Percentiles rank a stretch among this genome's conserved stretches.
Evolutionary conservation across 2,888 invertebrate species (phyloP).

Genomic region (Diachrysia chrysitis): DNA sequence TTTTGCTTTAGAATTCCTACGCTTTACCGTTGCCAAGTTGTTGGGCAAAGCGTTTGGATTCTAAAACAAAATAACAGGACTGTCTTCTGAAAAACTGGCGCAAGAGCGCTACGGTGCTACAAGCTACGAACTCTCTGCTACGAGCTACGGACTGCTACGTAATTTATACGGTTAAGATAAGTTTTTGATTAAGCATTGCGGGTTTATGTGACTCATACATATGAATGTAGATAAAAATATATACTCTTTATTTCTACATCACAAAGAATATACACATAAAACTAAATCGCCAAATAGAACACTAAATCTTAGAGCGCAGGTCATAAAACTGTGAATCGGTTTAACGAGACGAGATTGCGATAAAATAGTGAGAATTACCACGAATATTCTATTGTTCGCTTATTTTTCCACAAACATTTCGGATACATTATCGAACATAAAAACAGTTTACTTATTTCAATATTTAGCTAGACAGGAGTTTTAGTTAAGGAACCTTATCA

Average conservation of each 20-base stretch:
- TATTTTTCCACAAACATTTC: not conserved
- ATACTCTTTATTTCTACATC: conserved; percentile 25
- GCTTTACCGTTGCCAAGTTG: conserved; percentile 95
- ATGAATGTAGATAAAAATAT: conserved; percentile 20
- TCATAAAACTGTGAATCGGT: conserved; percentile 49
- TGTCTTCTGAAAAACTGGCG: conserved; percentile 49
- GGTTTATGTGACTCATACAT: not conserved
- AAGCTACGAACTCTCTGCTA: conserved; percentile 35
- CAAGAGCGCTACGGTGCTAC: conserved; percentile 52
- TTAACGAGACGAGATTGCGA: conserved; percentile 37
- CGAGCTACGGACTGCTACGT: conserved; percentile 48
- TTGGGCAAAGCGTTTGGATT: conserved; percentile 98
- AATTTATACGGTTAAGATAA: conserved; percentile 7
- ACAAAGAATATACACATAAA: conserved; percentile 41
- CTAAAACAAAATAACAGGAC: conserved; percentile 93
- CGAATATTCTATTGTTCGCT: conserved; percentile 15
- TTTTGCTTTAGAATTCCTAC: conserved; percentile 98
- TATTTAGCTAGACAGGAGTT: not conserved
- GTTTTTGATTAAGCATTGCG: not conserved
- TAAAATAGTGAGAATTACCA: conserved; percentile 11
- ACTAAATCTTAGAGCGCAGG: conserved; percentile 50
- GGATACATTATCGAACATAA: not conserved
- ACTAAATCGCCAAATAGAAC: conserved; percentile 31
- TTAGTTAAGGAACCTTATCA: not conserved
- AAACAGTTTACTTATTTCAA: not conserved